Evolutionary conservation across 2,888 invertebrate genomes (phyloP).

Genomic region (Ceraclea dissimilis): DNA sequence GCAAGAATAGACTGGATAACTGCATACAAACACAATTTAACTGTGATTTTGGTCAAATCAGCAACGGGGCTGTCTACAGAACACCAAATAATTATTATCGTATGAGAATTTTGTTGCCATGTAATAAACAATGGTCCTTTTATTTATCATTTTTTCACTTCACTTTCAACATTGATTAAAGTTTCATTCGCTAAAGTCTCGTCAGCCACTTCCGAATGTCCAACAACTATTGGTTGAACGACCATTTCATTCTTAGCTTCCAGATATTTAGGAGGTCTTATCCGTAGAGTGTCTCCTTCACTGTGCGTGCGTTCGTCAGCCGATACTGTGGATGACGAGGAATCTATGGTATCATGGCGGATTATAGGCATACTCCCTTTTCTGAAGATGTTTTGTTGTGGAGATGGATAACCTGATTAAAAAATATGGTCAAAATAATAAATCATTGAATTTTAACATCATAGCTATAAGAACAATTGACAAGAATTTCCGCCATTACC

Average conservation of each 20-base stretch:
- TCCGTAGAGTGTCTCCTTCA: background rate
- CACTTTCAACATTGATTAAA: background rate
- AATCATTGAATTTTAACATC: too few relatives aligned
- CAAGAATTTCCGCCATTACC: too few relatives aligned
- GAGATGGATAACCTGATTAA: slow-evolving; percentile 13
- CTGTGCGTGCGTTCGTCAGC: background rate
- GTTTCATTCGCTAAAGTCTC: background rate
- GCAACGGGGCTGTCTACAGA: too few relatives aligned
- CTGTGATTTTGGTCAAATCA: too few relatives aligned
- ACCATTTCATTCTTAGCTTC: background rate
- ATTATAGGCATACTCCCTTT: background rate
- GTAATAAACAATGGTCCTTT: background rate
- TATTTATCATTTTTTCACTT: background rate
- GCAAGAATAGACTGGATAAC: too few relatives aligned
- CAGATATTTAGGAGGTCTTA: background rate
- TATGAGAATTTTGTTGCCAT: too few relatives aligned
- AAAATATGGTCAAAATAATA: background rate
- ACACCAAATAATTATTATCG: too few relatives aligned
- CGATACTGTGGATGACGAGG: slow-evolving; percentile 7
- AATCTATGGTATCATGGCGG: slow-evolving; percentile 3
- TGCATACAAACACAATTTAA: too few relatives aligned
- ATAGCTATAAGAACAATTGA: too few relatives aligned
- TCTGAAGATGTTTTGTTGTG: slow-evolving; percentile 6
- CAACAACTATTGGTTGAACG: background rate
- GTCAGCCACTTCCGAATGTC: background rate